Evolutionary conservation across 2,888 invertebrate species (phyloP), one percentile per base, ranked within the genome.

Genomic region (Salpingus planirostris): DNA sequence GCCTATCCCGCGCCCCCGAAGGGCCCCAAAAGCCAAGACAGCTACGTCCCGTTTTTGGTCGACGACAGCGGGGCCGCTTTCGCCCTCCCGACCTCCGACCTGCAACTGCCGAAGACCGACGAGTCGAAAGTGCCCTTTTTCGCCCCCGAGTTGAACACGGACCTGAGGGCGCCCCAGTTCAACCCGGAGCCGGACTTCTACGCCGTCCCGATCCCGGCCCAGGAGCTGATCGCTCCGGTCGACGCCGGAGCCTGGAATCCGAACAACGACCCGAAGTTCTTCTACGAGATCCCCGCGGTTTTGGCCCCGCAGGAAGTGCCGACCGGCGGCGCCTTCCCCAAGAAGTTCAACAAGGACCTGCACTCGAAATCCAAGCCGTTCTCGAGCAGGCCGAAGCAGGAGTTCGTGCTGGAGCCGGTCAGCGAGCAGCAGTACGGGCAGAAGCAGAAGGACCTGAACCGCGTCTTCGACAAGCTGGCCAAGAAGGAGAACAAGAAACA

Each of bases 281-380:
- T 58, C 51, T 52, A 65, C 50, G 44, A 64, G 61, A 47, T 64
- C 53, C 46, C 65, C 46, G 32, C 68, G 57, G 34, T 65, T 51
- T 44, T 61, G 43, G 54, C 51, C 43, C 46, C 57, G 55, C 44
- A 62, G 40, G 49, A 68, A 42, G 54, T 59, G 12, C 74, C 74
- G 2, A 75, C 74, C 11, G 68, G 68, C 23, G 18, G 18, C 36
- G 47, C 66, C 13, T 74, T 70, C 46, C 76, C 76, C 1, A 77
- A 76, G 52, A 77, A 77, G 51, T 76, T 66, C 53, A 57, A 64
- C 38, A 64, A 67, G 26, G 65, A 66, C 12, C 66, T 71, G 31
- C 69, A 68, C 38, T 47, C 49, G 12, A 60, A 57, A 50, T 37
- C 42, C 15, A 63, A 63, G 37, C 57, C 60, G 2, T 46, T 43